Evolutionary conservation across 1,140 invertebrate genomes (phyloP).

Genomic region (Micrasema minimum): DNA sequence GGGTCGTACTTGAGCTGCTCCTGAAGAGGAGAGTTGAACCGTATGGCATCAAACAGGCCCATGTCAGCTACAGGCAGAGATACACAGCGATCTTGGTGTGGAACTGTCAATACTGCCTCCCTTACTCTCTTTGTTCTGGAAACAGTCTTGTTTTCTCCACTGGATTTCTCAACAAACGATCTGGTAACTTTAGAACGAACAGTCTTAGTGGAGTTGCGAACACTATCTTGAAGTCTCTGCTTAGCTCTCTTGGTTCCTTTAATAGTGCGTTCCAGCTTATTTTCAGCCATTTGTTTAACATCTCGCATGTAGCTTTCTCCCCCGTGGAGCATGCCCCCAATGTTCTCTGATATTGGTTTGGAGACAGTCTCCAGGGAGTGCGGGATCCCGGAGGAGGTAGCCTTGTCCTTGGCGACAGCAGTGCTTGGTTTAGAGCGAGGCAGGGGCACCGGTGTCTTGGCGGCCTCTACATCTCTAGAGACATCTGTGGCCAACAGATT

Average conservation of each 20-base stretch:
- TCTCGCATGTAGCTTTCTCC: slow-evolving; percentile 10
- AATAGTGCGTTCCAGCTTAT: slow-evolving; percentile 14
- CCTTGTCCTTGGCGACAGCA: too few relatives aligned
- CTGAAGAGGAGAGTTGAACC: slow-evolving; percentile 32
- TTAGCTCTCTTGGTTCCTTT: slow-evolving; percentile 11
- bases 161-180: not conserved
- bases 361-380: slow-evolving; percentile 3
- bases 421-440: too few relatives aligned
- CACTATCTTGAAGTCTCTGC: slow-evolving; percentile 18
- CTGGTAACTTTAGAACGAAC: slow-evolving; percentile 18
- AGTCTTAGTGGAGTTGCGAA: slow-evolving; percentile 9
- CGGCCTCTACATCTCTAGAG: not conserved
- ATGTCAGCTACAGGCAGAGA: slow-evolving; percentile 13
- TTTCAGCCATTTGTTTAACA: slow-evolving; percentile 5
- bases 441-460: slow-evolving; percentile 16
- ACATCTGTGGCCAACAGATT: not conserved
- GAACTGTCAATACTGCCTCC: slow-evolving; percentile 12
- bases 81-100: slow-evolving; percentile 23
- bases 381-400: not conserved
- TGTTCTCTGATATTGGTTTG: slow-evolving; percentile 18
- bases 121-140: not conserved
- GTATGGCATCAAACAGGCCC: slow-evolving; percentile 26
- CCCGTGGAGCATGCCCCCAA: slow-evolving; percentile 2
- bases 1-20: slow-evolving; percentile 23
- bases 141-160: not conserved